Evolutionary conservation across 2,888 invertebrate species (phyloP).

Genomic region (Copidosoma aretas): DNA sequence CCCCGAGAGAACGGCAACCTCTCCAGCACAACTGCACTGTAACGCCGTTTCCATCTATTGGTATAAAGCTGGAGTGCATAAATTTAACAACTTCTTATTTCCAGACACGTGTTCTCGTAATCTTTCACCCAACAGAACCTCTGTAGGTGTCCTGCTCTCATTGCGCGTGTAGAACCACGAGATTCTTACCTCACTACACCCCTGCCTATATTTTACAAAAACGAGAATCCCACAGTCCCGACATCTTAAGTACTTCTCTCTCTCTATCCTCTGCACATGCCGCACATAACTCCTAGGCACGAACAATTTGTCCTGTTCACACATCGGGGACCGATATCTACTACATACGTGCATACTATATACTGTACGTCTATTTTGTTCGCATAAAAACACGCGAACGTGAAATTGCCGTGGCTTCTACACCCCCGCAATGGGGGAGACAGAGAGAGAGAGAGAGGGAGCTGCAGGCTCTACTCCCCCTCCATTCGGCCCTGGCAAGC

Average conservation of each 20-base stretch:
- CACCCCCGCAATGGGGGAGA: neutral
- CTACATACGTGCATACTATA: neutral
- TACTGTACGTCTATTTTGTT: neutral
- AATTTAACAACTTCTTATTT: too few species aligned
- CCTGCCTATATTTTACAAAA: too few species aligned
- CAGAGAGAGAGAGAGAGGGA: neutral
- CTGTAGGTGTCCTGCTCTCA: too few species aligned
- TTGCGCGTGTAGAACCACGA: too few species aligned
- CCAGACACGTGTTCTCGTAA: too few species aligned
- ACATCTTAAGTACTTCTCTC: neutral
- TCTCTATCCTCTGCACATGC: too few species aligned
- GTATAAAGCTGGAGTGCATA: too few species aligned
- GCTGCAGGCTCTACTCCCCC: neutral
- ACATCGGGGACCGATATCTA: neutral
- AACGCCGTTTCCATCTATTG: too few species aligned
- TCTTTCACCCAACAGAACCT: too few species aligned
- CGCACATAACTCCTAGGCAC: too few species aligned
- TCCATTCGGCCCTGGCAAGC: neutral
- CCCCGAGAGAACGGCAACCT: slow-evolving; percentile 32
- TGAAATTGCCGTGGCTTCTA: slow-evolving; percentile 32
- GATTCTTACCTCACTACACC: too few species aligned
- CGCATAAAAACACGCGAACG: slow-evolving; percentile 14
- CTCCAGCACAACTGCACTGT: slow-evolving; percentile 18
- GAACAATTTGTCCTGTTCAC: neutral
- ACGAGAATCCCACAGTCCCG: neutral